These are phyloP conservation scores for Scomberomorus guttatus DNA, from an alignment of 2,797 vertebrate genomes.

Conservation along the genomic window DNA sequence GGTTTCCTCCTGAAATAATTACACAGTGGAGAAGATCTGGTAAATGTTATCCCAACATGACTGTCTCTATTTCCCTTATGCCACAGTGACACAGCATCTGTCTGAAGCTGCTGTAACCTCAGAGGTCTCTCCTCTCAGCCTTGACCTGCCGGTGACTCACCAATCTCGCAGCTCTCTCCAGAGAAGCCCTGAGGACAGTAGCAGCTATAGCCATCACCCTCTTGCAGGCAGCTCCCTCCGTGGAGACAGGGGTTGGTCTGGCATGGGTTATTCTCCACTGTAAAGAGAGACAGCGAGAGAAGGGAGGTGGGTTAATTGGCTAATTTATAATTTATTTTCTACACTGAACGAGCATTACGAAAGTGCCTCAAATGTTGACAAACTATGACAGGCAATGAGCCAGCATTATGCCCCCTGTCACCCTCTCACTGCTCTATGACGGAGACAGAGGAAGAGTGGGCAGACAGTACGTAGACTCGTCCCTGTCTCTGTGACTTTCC, in stretches of 20 bases:
- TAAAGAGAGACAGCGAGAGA: conserved; percentile 19
- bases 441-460: conserved; percentile 35
- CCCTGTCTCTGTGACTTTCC: conserved; percentile 63
- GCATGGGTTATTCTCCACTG: conserved; percentile 89
- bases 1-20: conserved; percentile 19
- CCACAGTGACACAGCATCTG: conserved; percentile 34
- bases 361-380: conserved; percentile 40
- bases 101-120: conserved; percentile 60
- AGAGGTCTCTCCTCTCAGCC: conserved; percentile 30
- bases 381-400: conserved; percentile 26
- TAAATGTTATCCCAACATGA: conserved; percentile 48
- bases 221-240: conserved; percentile 91
- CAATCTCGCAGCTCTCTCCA: conserved; percentile 97
- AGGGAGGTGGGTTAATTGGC: conserved; percentile 18
- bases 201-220: conserved; percentile 91
- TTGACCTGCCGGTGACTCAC: conserved; percentile 82
- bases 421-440: conserved; percentile 60
- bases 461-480: conserved; percentile 14
- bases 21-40: conserved; percentile 32
- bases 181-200: conserved; percentile 92
- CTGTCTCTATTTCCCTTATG: conserved; percentile 19
- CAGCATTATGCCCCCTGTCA: not conserved
- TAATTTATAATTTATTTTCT: conserved; percentile 42
- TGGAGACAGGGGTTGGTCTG: conserved; percentile 95
- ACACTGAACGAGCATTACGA: conserved; percentile 34